A percentile compares a stretch with the other conserved stretches of the same genome.
These are phyloP conservation scores for Acanthornis magna DNA, from an alignment of 2,797 vertebrate species.

Conservation along the genomic window DNA sequence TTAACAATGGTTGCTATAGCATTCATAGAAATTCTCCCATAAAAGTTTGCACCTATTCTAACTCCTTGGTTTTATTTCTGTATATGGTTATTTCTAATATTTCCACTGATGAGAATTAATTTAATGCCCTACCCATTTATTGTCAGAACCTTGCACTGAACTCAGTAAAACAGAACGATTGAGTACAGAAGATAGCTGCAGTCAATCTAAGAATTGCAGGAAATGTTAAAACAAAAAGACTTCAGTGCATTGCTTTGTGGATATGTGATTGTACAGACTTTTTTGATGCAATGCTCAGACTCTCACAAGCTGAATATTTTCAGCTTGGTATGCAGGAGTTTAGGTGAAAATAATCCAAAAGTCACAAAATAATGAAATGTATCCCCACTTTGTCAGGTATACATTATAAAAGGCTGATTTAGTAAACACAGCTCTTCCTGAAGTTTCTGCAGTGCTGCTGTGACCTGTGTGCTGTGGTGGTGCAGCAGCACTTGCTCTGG, in stretches of 20 bases:
- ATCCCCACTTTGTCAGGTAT: background rate
- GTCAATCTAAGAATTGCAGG: background rate
- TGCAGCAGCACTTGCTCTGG: background rate
- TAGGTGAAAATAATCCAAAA: background rate
- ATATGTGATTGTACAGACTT: background rate
- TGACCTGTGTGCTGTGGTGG: background rate
- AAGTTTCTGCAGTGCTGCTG: background rate
- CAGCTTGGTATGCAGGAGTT: accelerated
- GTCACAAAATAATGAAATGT: background rate
- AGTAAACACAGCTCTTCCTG: background rate
- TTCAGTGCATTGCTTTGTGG: background rate
- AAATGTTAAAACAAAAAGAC: background rate
- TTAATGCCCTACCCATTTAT: background rate
- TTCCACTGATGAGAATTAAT: background rate
- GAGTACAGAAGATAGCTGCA: background rate
- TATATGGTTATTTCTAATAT: background rate
- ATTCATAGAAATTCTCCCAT: background rate
- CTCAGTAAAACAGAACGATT: background rate
- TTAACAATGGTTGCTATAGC: background rate
- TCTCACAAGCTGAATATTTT: background rate
- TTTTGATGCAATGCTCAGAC: background rate
- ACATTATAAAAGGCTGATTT: background rate
- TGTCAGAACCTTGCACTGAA: background rate
- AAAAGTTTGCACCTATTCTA: background rate
- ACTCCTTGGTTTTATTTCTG: background rate